Evolutionary conservation across 2,113 vertebrate species (phyloP).

Genomic region (Bubo scandiacus): DNA sequence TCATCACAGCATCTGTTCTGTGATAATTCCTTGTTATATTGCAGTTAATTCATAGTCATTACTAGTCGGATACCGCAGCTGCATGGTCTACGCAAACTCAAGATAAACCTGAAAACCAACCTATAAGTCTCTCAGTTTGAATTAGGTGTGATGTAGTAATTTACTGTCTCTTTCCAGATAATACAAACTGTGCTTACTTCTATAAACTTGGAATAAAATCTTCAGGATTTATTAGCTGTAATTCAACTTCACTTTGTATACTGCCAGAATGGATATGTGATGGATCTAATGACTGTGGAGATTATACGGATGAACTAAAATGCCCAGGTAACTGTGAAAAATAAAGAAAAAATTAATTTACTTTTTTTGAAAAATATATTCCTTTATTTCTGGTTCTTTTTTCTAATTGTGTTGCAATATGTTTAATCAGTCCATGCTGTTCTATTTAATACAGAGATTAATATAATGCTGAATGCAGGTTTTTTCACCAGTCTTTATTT

Average conservation of each 20-base stretch:
- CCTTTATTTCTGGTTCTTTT: background rate
- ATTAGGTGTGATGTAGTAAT: background rate
- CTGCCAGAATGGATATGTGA: constrained; percentile 95
- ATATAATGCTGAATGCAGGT: background rate
- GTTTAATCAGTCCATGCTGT: background rate
- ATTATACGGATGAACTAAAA: constrained; percentile 93
- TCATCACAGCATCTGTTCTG: background rate
- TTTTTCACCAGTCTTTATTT: background rate
- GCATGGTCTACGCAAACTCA: background rate
- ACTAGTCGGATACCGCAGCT: background rate
- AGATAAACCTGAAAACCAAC: background rate
- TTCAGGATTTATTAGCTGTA: constrained; percentile 91
- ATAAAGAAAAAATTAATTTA: background rate
- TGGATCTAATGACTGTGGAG: constrained; percentile 96
- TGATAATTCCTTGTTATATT: constrained; percentile 7
- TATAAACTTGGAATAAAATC: constrained; percentile 94
- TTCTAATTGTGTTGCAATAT: background rate
- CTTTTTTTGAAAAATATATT: background rate
- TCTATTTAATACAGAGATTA: background rate
- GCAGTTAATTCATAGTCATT: background rate
- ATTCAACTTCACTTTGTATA: constrained; percentile 94
- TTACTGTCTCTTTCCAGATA: constrained; percentile 77
- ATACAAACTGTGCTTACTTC: constrained; percentile 89
- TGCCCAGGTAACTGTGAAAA: constrained; percentile 88
- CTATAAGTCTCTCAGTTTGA: background rate